These are phyloP conservation scores for Sebastes taczanowskii DNA, from an alignment of 2,797 vertebrate genomes.

Conservation along the genomic window DNA sequence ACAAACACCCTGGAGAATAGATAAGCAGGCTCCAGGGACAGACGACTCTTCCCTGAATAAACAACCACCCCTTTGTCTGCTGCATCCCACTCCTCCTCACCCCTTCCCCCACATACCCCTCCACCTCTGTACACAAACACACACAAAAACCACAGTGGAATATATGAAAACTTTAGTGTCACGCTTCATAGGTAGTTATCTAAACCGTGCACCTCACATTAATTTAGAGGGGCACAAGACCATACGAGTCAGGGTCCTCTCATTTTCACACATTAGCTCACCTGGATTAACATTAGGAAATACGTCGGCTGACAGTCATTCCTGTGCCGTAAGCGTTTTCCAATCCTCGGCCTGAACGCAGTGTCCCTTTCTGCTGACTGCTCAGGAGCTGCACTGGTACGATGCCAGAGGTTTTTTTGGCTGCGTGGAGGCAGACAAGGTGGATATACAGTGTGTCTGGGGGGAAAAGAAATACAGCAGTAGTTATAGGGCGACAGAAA, in stretches of 20 bases:
- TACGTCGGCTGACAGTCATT: slow-evolving; percentile 46
- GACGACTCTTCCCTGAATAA: slow-evolving; percentile 58
- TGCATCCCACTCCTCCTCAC: slow-evolving; percentile 47
- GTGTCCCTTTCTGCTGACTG: slow-evolving; percentile 62
- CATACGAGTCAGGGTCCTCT: slow-evolving; percentile 14
- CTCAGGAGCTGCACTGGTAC: slow-evolving; percentile 41
- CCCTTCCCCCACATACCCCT: slow-evolving; percentile 13
- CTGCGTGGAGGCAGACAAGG: slow-evolving; percentile 55
- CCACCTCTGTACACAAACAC: neutral
- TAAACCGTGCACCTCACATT: neutral
- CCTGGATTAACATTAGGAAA: slow-evolving; percentile 57
- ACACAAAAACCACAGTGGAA: slow-evolving; percentile 11
- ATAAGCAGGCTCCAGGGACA: slow-evolving; percentile 64
- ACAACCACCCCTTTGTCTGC: slow-evolving; percentile 59
- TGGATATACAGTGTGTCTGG: slow-evolving; percentile 29
- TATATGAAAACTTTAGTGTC: slow-evolving; percentile 43
- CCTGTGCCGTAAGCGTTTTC: slow-evolving; percentile 45
- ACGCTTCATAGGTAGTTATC: slow-evolving; percentile 18
- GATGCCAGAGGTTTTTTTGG: slow-evolving; percentile 62
- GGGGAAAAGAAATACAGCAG: slow-evolving; percentile 35
- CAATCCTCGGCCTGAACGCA: slow-evolving; percentile 36
- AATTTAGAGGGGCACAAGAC: neutral
- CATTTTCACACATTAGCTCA: slow-evolving; percentile 49
- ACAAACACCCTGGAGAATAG: slow-evolving; percentile 49
- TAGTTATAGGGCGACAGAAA: slow-evolving; percentile 30